Base-by-base conservation (phyloP, 2,888 invertebrate species). In the Steinernema hermaphroditum region DNA sequence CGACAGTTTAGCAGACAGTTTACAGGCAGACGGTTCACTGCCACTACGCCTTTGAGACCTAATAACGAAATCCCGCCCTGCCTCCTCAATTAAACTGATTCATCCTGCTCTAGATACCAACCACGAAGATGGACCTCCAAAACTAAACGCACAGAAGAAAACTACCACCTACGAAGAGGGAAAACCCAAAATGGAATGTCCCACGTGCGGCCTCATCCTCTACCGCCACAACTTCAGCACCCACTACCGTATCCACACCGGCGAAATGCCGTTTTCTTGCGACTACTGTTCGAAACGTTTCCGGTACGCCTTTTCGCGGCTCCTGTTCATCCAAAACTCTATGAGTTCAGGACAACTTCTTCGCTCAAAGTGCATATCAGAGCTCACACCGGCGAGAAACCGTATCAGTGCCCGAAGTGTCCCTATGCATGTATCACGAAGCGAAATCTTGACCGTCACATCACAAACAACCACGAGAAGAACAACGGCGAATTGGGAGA, bases 201-300 rank as follows among this genome's bases (percentile, higher is more conserved):
- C 85, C n/a, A 81, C 80, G 16, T 86, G 86, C 73, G 84, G 83
- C 8, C 72, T 84, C 2, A 22, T 73, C 16, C 69, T 86, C 0
- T 85, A 80, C 72, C 74, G 82, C 19, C 86, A 86, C 75, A 86
- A 86, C 74, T 84, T 83, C 72, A 77, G 80, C 8, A 80, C 83
- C 1, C 86, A 86, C 70, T 83, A 80, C 70, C 78, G 86, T 8
- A 84, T 85, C 68, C 86, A 86, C 72, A 84, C 86, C 16, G 85
- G 85, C 14, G 85, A 86, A 72, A 72, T 82, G 72, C 86, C 86
- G 4, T 85, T 81, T 68, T 73, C 76, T 1, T 86, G 86, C 72
- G 46, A 68, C 4, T 82, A 73, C 50, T 86, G 86, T 74, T 77
- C 75, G 14, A 84, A 83, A 71, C 68, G 81, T 24, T 86, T 86